Base-by-base conservation (phyloP, 2,113 vertebrate genomes). In the Accipiter cooperii region DNA sequence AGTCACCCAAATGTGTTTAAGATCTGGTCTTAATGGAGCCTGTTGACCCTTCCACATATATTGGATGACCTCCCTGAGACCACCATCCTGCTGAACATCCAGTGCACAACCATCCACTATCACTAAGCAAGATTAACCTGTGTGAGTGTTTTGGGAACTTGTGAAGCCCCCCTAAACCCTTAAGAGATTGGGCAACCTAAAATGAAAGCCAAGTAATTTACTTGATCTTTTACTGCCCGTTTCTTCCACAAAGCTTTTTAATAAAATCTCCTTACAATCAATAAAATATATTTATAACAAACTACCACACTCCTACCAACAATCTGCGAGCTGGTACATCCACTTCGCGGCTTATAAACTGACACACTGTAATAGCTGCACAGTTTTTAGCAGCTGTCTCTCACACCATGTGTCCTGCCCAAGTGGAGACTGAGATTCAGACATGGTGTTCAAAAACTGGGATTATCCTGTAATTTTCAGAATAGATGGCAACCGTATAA, bases 331-430 rank as follows among this genome's bases (percentile, higher is more conserved):
- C 94, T 96, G 93, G 91, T 96, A 94, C 95, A 96, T 91, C 87
- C 77, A 93, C 93, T 97, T 96, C 93, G 6, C 81, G 66, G 96
- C 93, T 96, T 96, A 97, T 96, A 96, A 96, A 96, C 87, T 94
- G 96, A 96, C 91, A 89, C 91, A 60, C 87, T 96, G 89, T 94
- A 97, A 97, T 94, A 97, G 84, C 96, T 92, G 93, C 95, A 93
- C 91, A 89, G 93, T 94, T 97, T 96, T 96, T 96, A 97, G 94
- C 97, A 96, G 96, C 97, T 97, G 96, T 95, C 91, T 97, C 97
- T 97, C 97, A 97, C 94, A 91, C 95, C 95, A 96, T 96, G 94
- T 95, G 95, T 96, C 95, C 91, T 96, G 84, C 89, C 70, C 93
- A 96, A 97, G 95, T 70, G 60, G 78, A 97, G 87, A 91, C 89